A percentile compares a stretch with the other conserved stretches of the same genome.
Evolutionary conservation across 2,797 vertebrate genomes (phyloP).

Genomic region (Prionace glauca): DNA sequence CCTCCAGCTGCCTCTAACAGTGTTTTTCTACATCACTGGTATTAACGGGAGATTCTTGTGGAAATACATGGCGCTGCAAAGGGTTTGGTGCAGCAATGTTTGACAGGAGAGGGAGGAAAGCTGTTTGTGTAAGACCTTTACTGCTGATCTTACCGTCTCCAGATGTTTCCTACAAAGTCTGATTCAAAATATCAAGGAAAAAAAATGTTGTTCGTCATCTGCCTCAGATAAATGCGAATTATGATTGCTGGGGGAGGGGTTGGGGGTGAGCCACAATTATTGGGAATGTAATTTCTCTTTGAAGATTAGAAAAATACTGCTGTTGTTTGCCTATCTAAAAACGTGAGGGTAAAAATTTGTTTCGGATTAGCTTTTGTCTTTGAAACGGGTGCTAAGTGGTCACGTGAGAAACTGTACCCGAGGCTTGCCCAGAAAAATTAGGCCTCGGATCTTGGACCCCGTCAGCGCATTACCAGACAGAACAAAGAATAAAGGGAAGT

Average conservation of each 20-base stretch:
- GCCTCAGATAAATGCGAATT: not conserved
- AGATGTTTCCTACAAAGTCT: not conserved
- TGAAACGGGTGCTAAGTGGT: not conserved
- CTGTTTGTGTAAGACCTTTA: not conserved
- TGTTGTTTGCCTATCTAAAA: not conserved
- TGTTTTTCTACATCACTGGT: not conserved
- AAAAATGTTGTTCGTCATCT: not conserved
- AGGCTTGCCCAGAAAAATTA: not conserved
- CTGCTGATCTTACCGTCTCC: not conserved
- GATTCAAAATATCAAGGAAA: not conserved
- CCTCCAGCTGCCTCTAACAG: not conserved
- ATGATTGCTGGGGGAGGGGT: not conserved
- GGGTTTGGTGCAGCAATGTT: not conserved
- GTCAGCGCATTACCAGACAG: not conserved
- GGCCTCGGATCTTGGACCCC: not conserved
- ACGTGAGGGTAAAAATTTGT: not conserved
- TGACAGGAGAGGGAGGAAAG: not conserved
- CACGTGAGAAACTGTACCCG: not conserved
- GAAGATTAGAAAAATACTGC: not conserved
- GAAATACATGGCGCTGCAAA: not conserved
- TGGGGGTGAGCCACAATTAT: not conserved
- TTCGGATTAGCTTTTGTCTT: not conserved
- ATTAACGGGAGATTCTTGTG: not conserved
- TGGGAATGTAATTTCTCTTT: not conserved
- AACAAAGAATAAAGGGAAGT: too few species aligned